These are phyloP conservation scores for Megathymus violae DNA, from an alignment of 1,140 invertebrate species.

Conservation along the genomic window DNA sequence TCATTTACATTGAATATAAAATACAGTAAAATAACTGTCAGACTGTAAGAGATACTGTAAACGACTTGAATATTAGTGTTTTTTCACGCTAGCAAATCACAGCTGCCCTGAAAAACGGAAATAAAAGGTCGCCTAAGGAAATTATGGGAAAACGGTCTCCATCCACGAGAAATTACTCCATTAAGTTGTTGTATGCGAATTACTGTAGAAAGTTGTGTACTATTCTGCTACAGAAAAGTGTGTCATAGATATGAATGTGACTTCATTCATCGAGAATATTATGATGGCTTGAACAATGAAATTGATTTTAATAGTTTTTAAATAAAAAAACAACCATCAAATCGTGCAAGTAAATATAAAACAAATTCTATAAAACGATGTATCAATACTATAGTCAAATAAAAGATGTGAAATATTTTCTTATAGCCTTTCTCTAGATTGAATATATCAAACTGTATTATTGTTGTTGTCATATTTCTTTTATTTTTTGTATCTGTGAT, in stretches of 20 bases:
- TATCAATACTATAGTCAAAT: too few relatives aligned
- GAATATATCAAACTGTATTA: not conserved
- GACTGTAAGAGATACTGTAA: not conserved
- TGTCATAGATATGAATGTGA: conserved; percentile 24
- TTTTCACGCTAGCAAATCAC: not conserved
- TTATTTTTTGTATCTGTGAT: too few relatives aligned
- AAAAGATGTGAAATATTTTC: too few relatives aligned
- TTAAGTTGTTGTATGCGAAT: conserved; percentile 28
- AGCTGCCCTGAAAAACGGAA: conserved; percentile 5
- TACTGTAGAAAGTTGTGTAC: conserved; percentile 24
- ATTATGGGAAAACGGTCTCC: conserved; percentile 22
- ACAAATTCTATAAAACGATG: too few relatives aligned
- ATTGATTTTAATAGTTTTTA: conserved; percentile 2
- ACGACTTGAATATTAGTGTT: not conserved
- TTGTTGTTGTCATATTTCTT: too few relatives aligned
- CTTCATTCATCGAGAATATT: conserved; percentile 21
- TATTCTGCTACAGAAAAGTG: conserved; percentile 22
- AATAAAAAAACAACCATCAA: not conserved
- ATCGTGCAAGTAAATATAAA: too few relatives aligned
- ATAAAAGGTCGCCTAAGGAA: conserved; percentile 21
- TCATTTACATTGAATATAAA: not conserved
- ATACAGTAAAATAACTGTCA: not conserved
- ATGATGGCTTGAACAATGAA: conserved; percentile 19
- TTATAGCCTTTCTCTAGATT: too few relatives aligned
- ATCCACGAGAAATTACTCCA: conserved; percentile 19